Evolutionary conservation across 2,888 invertebrate species (phyloP), one percentile per base, ranked within the genome.

Genomic region (Eupithecia abbreviata): DNA sequence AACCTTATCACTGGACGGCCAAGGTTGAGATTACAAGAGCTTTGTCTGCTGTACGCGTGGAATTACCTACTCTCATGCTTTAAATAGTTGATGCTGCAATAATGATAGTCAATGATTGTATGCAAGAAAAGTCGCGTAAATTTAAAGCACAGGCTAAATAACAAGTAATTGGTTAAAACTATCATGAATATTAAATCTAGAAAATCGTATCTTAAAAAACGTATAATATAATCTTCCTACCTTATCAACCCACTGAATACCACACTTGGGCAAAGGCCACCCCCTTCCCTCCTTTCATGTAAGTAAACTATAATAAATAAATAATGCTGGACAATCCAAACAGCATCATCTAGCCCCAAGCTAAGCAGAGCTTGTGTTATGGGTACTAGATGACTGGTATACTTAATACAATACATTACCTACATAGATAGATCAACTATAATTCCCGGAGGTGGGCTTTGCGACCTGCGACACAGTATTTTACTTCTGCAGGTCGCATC

Each of bases 1-100:
- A 58, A 74, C 72, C 76, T 62, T 78, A 76, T 68, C 9, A 12
- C 10, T 13, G 41, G 12, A 70, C 0, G 4, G 0, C 6, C 68
- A 74, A 65, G 76, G 62, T 76, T 67, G n/a, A 72, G 66, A 66
- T 41, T 66, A 43, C 5, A 18, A 62, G 41, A 43, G 30, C 55
- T 15, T 72, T 30, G 67, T 66, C 45, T 18, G 15, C 69, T 72
- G 49, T 69, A 72, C 30, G 62, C 30, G 62, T 62, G 30, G 62
- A 62, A 62, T 62, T 30, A 30, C 62, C 30, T 62, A 10, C 62
- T 62, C 62, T 62, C 2, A 2, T 12, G 62, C 10, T 18, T 58
- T 62, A 9, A 30, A 62, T 30, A 62, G 4, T 58, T 18, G 62
- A 30, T 30, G 30, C 12, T 62, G 30, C 10, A 62, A 30, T 62